Conservation (phyloP, 92 coral and sea anemone species). For the Micromussa lordhowensis region DNA sequence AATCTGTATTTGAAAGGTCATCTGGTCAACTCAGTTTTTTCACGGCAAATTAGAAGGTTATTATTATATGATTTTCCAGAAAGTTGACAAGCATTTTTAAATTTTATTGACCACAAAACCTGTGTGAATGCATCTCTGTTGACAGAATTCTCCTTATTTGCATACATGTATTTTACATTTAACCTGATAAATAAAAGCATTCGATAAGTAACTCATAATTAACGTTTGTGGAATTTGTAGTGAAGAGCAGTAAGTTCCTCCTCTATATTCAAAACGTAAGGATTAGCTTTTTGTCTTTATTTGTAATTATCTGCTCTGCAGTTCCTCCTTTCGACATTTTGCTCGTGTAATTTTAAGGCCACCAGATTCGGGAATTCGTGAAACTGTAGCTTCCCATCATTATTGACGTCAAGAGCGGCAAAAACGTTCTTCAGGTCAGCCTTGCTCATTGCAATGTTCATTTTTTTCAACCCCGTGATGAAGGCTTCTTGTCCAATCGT, state of each 20-base stretch:
- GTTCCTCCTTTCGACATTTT: background rate
- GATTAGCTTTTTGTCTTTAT: background rate
- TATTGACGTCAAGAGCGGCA: slow-evolving; percentile 55
- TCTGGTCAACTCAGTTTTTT: too few relatives aligned
- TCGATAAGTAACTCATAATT: background rate
- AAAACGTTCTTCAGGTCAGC: slow-evolving; percentile 49
- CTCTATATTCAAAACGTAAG: background rate
- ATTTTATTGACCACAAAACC: background rate
- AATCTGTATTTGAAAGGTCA: background rate
- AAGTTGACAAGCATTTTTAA: too few relatives aligned
- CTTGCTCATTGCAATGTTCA: slow-evolving; percentile 63
- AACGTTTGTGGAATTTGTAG: background rate
- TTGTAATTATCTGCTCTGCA: background rate
- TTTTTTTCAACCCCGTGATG: slow-evolving; percentile 53
- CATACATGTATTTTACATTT: too few relatives aligned
- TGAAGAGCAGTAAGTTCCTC: background rate
- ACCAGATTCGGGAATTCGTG: slow-evolving; percentile 63
- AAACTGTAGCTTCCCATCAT: slow-evolving; percentile 63
- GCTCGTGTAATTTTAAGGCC: slow-evolving; percentile 21
- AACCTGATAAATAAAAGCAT: background rate
- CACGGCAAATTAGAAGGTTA: too few relatives aligned
- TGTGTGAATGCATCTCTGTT: background rate
- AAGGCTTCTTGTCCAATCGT: slow-evolving; percentile 43
- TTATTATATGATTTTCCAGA: too few relatives aligned
- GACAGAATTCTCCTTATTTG: background rate